These are phyloP conservation scores for Cherax quadricarinatus DNA, from an alignment of 1,140 invertebrate genomes.

Conservation along the genomic window DNA sequence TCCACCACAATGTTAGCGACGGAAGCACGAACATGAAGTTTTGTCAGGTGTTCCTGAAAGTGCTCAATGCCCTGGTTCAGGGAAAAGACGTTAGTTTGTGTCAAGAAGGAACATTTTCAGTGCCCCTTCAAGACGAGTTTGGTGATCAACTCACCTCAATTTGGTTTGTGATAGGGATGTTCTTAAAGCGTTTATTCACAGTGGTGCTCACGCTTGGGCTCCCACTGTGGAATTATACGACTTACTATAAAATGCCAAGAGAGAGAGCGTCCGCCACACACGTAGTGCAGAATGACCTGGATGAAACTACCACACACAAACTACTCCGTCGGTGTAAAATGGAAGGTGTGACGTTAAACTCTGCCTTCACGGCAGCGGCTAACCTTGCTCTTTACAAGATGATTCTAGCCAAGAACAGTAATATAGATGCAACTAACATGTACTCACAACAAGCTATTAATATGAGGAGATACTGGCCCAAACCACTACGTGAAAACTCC, in stretches of 20 bases:
- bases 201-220: slow-evolving; percentile 43
- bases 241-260: slow-evolving; percentile 42
- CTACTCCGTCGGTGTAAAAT: slow-evolving; percentile 63
- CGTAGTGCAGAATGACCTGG: slow-evolving; percentile 64
- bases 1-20: slow-evolving; percentile 73
- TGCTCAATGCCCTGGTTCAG: slow-evolving; percentile 63
- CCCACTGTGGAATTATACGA: slow-evolving; percentile 64
- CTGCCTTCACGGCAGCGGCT: slow-evolving; percentile 71
- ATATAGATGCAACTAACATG: slow-evolving; percentile 42
- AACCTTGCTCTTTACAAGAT: slow-evolving; percentile 66
- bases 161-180: slow-evolving; percentile 24
- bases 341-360: slow-evolving; percentile 71
- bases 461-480: slow-evolving; percentile 73
- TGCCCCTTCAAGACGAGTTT: slow-evolving; percentile 66
- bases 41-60: slow-evolving; percentile 70
- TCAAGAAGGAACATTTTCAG: slow-evolving; percentile 61
- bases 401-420: slow-evolving; percentile 29
- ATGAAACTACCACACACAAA: slow-evolving; percentile 60
- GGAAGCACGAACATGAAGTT: slow-evolving; percentile 73
- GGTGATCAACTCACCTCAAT: neutral
- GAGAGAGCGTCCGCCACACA: slow-evolving; percentile 44
- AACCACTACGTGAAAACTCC: slow-evolving; percentile 51
- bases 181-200: slow-evolving; percentile 65
- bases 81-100: slow-evolving; percentile 52
- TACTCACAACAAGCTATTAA: slow-evolving; percentile 65